A percentile compares a stretch with the other conserved stretches of the same genome.
Evolutionary conservation across 2,113 vertebrate genomes (phyloP).

Genomic region (Okapia johnstoni): DNA sequence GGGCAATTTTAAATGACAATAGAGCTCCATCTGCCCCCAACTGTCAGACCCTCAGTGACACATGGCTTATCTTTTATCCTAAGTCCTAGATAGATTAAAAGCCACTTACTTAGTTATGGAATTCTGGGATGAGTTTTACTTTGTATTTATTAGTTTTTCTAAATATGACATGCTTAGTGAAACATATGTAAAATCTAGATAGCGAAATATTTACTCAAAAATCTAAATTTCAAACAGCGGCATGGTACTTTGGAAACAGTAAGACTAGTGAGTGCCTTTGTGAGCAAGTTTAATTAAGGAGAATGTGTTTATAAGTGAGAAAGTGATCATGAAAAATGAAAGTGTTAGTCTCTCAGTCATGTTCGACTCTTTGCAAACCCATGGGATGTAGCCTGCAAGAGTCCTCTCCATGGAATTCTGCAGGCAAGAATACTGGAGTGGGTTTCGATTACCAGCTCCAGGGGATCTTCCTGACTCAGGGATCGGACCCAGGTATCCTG

Average conservation of each 20-base stretch:
- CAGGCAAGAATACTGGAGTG: neutral
- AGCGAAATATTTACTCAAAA: neutral
- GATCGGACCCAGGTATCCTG: neutral
- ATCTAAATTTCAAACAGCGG: neutral
- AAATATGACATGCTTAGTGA: neutral
- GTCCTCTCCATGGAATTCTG: too few relatives aligned
- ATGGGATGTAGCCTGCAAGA: too few relatives aligned
- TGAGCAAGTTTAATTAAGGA: neutral
- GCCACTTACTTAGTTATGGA: neutral
- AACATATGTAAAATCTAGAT: neutral
- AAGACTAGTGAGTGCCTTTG: neutral
- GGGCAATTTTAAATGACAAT: neutral
- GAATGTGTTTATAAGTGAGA: neutral
- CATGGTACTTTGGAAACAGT: neutral
- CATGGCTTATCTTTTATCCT: neutral
- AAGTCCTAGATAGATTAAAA: neutral
- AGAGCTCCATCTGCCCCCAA: neutral
- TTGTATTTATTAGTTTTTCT: neutral
- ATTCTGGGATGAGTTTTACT: neutral
- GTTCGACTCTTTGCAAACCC: neutral
- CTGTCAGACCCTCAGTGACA: neutral
- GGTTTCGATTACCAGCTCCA: neutral
- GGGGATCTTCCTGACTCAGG: neutral
- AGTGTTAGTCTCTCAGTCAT: neutral
- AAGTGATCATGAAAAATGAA: neutral